Conservation (phyloP, 1,140 invertebrate genomes). For the Drosophila tani region DNA sequence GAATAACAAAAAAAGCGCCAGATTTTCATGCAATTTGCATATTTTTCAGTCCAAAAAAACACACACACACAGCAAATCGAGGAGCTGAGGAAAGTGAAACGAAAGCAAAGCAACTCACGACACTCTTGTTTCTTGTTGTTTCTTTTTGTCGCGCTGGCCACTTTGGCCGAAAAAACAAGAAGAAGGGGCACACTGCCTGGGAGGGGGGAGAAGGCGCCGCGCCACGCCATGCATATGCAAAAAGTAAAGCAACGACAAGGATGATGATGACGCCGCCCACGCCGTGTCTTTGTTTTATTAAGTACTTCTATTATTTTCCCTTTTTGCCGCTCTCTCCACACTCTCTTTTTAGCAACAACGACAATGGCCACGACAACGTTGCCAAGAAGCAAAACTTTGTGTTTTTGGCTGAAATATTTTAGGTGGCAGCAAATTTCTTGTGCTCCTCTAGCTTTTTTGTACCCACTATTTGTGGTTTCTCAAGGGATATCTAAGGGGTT, state of each 20-base stretch:
- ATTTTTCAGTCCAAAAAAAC: slow-evolving; percentile 43
- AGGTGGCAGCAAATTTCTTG: slow-evolving; percentile 46
- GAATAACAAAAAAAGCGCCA: slow-evolving; percentile 41
- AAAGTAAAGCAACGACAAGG: slow-evolving; percentile 31
- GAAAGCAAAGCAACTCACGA: slow-evolving; percentile 41
- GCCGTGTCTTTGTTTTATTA: slow-evolving; percentile 76
- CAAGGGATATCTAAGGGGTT: not conserved
- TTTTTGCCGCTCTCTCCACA: slow-evolving; percentile 23
- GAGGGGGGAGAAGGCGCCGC: not conserved
- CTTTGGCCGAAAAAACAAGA: slow-evolving; percentile 24
- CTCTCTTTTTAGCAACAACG: slow-evolving; percentile 3
- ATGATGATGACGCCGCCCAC: slow-evolving; percentile 54
- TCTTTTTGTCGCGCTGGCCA: slow-evolving; percentile 52
- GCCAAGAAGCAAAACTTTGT: slow-evolving; percentile 62
- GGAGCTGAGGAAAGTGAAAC: slow-evolving; percentile 21
- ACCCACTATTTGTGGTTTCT: not conserved
- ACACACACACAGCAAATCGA: slow-evolving; percentile 12
- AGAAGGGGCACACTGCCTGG: slow-evolving; percentile 3
- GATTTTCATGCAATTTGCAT: slow-evolving; percentile 77
- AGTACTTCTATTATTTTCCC: slow-evolving; percentile 71
- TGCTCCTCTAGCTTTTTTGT: slow-evolving; percentile 15
- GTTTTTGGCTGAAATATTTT: slow-evolving; percentile 64
- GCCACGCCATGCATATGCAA: slow-evolving; percentile 48
- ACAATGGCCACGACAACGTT: slow-evolving; percentile 40
- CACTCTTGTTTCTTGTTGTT: slow-evolving; percentile 20